These are phyloP conservation scores for Characodon lateralis DNA, from an alignment of 2,797 vertebrate genomes.

Conservation along the genomic window DNA sequence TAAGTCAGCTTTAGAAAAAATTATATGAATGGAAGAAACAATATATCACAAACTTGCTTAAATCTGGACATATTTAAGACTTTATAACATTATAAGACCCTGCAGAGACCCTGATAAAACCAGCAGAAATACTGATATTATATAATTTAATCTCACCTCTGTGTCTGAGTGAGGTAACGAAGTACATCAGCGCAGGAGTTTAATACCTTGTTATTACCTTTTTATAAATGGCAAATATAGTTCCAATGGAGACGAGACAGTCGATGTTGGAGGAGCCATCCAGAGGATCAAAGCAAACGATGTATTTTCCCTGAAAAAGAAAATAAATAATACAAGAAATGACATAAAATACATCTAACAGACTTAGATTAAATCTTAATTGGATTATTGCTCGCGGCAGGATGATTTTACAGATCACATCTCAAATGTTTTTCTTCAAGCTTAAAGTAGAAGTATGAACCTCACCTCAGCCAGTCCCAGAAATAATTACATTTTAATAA, in stretches of 20 bases:
- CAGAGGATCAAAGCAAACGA: conserved; percentile 96
- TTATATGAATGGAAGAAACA: neutral
- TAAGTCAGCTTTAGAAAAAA: neutral
- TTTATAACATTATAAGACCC: neutral
- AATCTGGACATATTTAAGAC: neutral
- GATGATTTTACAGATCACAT: neutral
- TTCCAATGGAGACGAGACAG: conserved; percentile 96
- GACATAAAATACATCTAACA: neutral
- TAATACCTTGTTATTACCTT: conserved; percentile 71
- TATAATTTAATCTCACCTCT: neutral
- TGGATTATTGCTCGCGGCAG: neutral
- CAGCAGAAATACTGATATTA: neutral
- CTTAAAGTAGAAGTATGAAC: neutral
- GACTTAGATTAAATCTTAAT: neutral
- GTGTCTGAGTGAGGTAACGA: neutral
- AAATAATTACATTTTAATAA: neutral
- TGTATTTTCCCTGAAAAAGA: conserved; percentile 92
- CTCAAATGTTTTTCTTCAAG: neutral
- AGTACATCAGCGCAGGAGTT: neutral
- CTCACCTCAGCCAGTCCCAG: neutral
- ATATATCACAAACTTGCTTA: neutral
- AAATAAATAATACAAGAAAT: neutral
- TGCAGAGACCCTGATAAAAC: no score
- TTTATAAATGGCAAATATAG: conserved; percentile 95
- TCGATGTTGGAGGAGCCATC: conserved; percentile 99